Evolutionary conservation across 2,888 invertebrate genomes (phyloP).

Genomic region (Thymelicus lineola): DNA sequence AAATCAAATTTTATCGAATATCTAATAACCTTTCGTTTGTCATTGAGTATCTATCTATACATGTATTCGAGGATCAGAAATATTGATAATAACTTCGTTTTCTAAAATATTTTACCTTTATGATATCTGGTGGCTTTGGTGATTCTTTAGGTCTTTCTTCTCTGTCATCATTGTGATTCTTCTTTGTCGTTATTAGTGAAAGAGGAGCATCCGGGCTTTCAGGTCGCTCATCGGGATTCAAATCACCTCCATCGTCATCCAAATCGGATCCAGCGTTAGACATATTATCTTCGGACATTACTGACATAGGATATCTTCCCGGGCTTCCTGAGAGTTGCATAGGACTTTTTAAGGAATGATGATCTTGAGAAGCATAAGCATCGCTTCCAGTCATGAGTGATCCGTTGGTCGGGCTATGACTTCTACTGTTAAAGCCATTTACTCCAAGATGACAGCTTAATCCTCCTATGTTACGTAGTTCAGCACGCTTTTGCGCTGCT

Average conservation of each 20-base stretch:
- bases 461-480: slow-evolving; percentile 88
- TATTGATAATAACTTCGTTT: slow-evolving; percentile 16
- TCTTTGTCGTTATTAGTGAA: slow-evolving; percentile 88
- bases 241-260: slow-evolving; percentile 87
- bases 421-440: slow-evolving; percentile 87
- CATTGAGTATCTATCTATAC: slow-evolving; percentile 15
- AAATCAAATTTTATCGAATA: slow-evolving; percentile 20
- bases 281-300: slow-evolving; percentile 87
- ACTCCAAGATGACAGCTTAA: slow-evolving; percentile 84
- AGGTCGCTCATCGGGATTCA: slow-evolving; percentile 83
- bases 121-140: slow-evolving; percentile 81
- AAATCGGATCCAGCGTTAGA: slow-evolving; percentile 88
- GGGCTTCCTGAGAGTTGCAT: slow-evolving; percentile 82
- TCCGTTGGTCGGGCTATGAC: slow-evolving; percentile 87
- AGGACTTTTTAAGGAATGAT: slow-evolving; percentile 87
- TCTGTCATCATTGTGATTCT: slow-evolving; percentile 73
- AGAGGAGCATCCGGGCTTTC: slow-evolving; percentile 88
- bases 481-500: slow-evolving; percentile 97
- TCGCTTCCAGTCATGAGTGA: slow-evolving; percentile 86
- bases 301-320: slow-evolving; percentile 86
- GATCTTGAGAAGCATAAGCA: slow-evolving; percentile 83
- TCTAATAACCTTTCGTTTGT: slow-evolving; percentile 26
- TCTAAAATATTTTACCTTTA: slow-evolving; percentile 67
- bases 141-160: slow-evolving; percentile 81
- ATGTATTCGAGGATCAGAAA: neutral